Conservation (phyloP, 2,797 vertebrate species). For the Urosaurus nigricauda region DNA sequence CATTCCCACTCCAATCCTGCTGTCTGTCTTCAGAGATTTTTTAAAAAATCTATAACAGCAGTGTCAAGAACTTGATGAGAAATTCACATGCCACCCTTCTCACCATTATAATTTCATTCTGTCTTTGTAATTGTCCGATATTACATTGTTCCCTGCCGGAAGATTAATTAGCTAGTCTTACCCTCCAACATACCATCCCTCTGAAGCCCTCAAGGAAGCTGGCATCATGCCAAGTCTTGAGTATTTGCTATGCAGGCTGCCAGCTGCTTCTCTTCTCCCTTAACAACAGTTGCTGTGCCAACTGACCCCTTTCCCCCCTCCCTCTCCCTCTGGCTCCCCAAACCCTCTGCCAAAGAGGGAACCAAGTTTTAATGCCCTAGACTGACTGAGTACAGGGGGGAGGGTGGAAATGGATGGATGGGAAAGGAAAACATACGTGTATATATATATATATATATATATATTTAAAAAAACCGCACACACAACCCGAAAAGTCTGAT, state of each 20-base stretch:
- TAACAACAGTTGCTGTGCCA: constrained; percentile 68
- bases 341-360: constrained; percentile 68
- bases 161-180: constrained; percentile 76
- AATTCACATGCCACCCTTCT: constrained; percentile 71
- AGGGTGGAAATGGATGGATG: background rate
- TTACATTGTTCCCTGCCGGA: constrained; percentile 78
- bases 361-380: constrained; percentile 68
- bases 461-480: background rate
- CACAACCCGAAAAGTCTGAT: constrained; percentile 60
- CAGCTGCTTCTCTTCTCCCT: constrained; percentile 73
- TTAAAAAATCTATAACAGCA: background rate
- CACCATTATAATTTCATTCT: constrained; percentile 69
- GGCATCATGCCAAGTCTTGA: constrained; percentile 63
- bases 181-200: constrained; percentile 75
- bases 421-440: background rate
- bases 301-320: constrained; percentile 59
- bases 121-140: constrained; percentile 73
- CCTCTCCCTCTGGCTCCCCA: constrained; percentile 39
- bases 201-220: constrained; percentile 68
- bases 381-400: background rate
- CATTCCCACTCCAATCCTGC: background rate
- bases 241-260: constrained; percentile 73
- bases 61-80: constrained; percentile 66
- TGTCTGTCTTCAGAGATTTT: background rate
- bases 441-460: background rate